phyloP scores from a whole-genome alignment of 2,113 vertebrate genomes.

The Notiomystis cincta region DNA sequence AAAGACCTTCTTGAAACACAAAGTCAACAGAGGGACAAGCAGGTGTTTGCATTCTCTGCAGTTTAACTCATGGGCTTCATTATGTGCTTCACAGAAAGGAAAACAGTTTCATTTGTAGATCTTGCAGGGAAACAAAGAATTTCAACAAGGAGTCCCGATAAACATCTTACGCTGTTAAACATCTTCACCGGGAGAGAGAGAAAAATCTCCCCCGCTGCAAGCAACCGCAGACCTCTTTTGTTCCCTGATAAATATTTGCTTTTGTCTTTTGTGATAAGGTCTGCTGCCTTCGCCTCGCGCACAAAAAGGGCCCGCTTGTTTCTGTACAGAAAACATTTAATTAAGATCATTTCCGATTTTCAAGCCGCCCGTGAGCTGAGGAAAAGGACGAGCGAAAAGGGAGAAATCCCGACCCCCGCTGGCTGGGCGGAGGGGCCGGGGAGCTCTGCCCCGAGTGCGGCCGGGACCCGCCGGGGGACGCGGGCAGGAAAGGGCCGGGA shows the following conservation, averaged over 20 bases:
- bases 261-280: conserved; percentile 76
- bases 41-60: conserved; percentile 21
- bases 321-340: conserved; percentile 72
- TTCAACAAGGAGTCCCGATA: conserved; percentile 1
- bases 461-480: not conserved
- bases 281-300: not conserved
- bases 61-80: conserved; percentile 7
- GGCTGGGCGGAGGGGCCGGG: not conserved
- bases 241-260: conserved; percentile 86
- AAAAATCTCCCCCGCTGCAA: conserved; percentile 66
- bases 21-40: conserved; percentile 11
- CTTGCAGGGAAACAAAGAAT: conserved; percentile 32
- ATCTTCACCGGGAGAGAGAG: conserved; percentile 68
- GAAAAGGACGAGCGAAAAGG: not conserved
- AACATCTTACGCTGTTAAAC: conserved; percentile 48
- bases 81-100: conserved; percentile 1
- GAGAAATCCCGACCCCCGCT: not conserved
- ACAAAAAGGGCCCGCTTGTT: conserved; percentile 26
- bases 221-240: conserved; percentile 73
- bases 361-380: not conserved
- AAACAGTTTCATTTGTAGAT: not conserved
- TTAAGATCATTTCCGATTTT: conserved; percentile 71
- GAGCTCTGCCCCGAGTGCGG: not conserved
- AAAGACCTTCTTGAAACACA: not conserved
- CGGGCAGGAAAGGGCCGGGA: not conserved